Base-by-base conservation (phyloP, 2,888 invertebrate species). In the Diploptera punctata region DNA sequence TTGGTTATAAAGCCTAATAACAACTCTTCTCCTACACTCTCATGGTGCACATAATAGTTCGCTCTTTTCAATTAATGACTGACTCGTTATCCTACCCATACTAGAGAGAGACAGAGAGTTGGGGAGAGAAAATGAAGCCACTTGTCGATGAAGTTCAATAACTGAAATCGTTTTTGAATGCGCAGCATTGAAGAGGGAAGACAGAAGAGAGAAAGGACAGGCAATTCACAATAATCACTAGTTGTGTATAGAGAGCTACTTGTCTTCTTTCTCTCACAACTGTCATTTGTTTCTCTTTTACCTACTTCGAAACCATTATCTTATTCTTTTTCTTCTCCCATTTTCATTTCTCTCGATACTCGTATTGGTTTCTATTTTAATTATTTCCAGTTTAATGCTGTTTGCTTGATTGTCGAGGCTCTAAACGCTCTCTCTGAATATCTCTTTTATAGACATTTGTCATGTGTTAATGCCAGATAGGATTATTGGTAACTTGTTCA, bases 131-230 rank as follows among this genome's bases (percentile, higher is more conserved):
- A 68, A 54, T 49, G 47, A 29, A 44, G 68, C 72, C 67, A 68
- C 68, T 68, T 60, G 61, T 62, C 67, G 72, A 72, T 71, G 67
- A 57, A 60, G 54, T 67, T 44, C 71, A 18, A 57, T 72, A 60
- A 60, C 72, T 68, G 61, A 33, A 65, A 60, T 44, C 68, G 44
- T 19, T 61, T 68, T 52, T 71, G 44, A 65, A 65, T 65, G 44
- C 24, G 44, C 65, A n/a, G n/a, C 5, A 29, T 62, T 62, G 38
- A 19, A 33, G 61, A 62, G 38, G n/a, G 38, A 19, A 19, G 18
- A 52, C 38, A 24, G 44, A 21, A 19, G 18, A 52, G 24, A 24
- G 65, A 61, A n/a, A n/a, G n/a, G n/a, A 7, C 33, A 33, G 33
- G 10, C 7, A 33, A 33, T 33, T 5, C 33, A 43, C 44, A 44